Percentiles rank a stretch among this genome's conserved stretches.
Evolutionary conservation across 2,797 vertebrate species (phyloP).

Genomic region (Cynodonichthys magdalenae): DNA sequence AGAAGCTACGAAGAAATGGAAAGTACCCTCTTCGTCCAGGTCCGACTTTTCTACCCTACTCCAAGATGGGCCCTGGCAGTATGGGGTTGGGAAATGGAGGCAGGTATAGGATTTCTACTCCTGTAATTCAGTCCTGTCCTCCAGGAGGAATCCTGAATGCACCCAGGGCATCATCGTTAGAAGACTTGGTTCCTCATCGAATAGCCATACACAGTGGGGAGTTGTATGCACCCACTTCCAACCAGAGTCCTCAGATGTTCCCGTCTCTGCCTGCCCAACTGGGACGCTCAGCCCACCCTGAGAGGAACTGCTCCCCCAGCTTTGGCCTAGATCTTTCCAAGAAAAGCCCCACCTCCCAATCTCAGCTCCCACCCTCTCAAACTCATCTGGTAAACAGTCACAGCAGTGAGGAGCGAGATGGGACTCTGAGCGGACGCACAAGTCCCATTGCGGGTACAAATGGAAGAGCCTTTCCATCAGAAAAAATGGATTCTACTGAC

Average conservation of each 20-base stretch:
- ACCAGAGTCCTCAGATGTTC: slow-evolving; percentile 85
- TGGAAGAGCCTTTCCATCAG: slow-evolving; percentile 78
- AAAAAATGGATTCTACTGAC: slow-evolving; percentile 84
- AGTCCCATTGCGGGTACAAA: slow-evolving; percentile 83
- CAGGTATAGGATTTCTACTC: slow-evolving; percentile 88
- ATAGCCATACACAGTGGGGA: slow-evolving; percentile 90
- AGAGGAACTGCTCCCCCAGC: slow-evolving; percentile 92
- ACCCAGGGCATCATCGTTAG: slow-evolving; percentile 78
- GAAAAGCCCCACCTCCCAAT: slow-evolving; percentile 90
- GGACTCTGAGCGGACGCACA: slow-evolving; percentile 77
- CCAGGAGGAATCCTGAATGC: slow-evolving; percentile 77
- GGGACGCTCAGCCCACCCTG: slow-evolving; percentile 81
- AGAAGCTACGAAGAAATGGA: slow-evolving; percentile 92
- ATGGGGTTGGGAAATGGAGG: slow-evolving; percentile 80
- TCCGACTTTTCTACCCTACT: slow-evolving; percentile 80
- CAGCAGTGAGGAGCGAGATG: slow-evolving; percentile 82
- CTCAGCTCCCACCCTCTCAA: slow-evolving; percentile 78
- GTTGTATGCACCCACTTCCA: slow-evolving; percentile 87
- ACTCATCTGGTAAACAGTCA: slow-evolving; percentile 76
- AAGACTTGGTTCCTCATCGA: slow-evolving; percentile 81
- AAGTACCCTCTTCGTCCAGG: slow-evolving; percentile 89
- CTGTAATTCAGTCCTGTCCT: slow-evolving; percentile 94
- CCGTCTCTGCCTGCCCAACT: slow-evolving; percentile 78
- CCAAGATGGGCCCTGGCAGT: slow-evolving; percentile 80
- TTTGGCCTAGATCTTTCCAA: slow-evolving; percentile 97